Base-by-base conservation (phyloP, 2,888 invertebrate species). In the Podotricha telesiphe region DNA sequence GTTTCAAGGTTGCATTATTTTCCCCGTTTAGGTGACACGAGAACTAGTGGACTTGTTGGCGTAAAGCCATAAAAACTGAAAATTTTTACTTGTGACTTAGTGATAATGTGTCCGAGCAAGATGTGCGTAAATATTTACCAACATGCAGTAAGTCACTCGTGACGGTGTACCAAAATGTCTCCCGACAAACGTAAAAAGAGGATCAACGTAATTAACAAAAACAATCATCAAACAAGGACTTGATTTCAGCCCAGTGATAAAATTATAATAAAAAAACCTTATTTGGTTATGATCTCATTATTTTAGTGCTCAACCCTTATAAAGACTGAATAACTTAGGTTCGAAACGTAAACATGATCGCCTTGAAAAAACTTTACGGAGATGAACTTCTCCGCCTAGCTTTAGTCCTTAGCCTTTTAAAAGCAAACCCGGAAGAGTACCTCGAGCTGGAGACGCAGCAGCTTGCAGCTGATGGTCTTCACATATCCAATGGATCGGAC, bases 351-450 rank as follows among this genome's bases (percentile, higher is more conserved):
- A 79, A 59, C 28, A 97, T 97, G 97, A 94, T 97, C 89, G 95
- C 96, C 78, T 89, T 96, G 78, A 97, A 97, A 91, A 97, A 97
- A 86, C 90, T 96, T 58, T 96, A 96, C 80, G 95, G 96, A 63
- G 96, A 97, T 84, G 97, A 97, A 92, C 92, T 97, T 80, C 88
- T 98, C 74, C 95, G 97, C 85, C 91, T 97, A 77, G 96, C 98
- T 76, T 86, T 98, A 84, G 94, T 98, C 76, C 91, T 98, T 79
- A 96, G 97, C 85, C 93, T 98, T 75, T 86, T 98, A 66, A 94
- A 97, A 77, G 95, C 96, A 15, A 95, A 97, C 82, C 96, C 96
- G 0, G 95, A 96, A 75, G 94, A 95, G 28, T 95, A 96, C 80
- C 86, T 96, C 63, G 93, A 95, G 77, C 94, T 94, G 67, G 93